Conservation (phyloP, 2,113 vertebrate genomes). For the Ochotona curzoniae region DNA sequence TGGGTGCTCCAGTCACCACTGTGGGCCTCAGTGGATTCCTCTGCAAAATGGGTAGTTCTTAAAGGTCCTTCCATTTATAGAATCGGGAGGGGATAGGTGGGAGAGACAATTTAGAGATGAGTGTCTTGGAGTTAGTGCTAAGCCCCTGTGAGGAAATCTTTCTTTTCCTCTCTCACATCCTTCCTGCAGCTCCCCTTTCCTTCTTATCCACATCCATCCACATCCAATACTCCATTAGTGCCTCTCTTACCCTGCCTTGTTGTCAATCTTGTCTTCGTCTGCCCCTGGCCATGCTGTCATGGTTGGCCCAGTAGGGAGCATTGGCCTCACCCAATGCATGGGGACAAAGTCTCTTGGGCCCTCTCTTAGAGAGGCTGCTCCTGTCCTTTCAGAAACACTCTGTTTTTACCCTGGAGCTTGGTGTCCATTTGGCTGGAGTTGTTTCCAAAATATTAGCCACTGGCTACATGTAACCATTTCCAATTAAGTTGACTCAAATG, state of each 20-base stretch:
- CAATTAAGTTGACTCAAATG: conserved; percentile 43
- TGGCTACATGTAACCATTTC: neutral
- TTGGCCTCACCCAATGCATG: fast-evolving
- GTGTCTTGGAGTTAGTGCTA: neutral
- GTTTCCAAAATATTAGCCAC: neutral
- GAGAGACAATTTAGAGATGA: neutral
- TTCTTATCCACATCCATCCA: neutral
- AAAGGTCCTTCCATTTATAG: neutral
- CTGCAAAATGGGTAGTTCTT: neutral
- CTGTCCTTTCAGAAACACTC: neutral
- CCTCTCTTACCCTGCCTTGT: neutral
- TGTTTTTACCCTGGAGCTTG: neutral
- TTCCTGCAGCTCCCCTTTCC: neutral
- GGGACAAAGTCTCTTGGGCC: neutral
- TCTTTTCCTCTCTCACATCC: neutral
- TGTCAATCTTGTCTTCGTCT: neutral
- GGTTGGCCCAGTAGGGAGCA: neutral
- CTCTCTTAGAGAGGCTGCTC: neutral
- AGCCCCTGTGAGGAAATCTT: neutral
- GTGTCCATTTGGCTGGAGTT: neutral
- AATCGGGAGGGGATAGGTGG: neutral
- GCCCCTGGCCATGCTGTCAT: neutral
- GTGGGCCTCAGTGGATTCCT: neutral
- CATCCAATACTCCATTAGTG: neutral
- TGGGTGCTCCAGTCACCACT: neutral